These are phyloP conservation scores for Phalera bucephala DNA, from an alignment of 2,888 invertebrate species.

Conservation along the genomic window DNA sequence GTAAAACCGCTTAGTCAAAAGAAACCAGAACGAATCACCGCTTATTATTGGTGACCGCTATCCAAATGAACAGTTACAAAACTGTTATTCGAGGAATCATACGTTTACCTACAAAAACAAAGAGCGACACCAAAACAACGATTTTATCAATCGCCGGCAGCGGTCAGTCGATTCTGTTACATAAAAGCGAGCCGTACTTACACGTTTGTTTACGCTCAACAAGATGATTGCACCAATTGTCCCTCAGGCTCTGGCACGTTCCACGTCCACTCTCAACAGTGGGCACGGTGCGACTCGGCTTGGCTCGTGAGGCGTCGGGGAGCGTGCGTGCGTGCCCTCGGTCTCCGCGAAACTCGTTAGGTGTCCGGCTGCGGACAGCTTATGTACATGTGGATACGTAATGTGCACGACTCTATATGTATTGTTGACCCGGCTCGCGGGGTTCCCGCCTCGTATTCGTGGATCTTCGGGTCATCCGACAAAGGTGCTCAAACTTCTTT, in stretches of 20 bases:
- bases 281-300: slow-evolving; percentile 34
- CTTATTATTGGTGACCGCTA: slow-evolving; percentile 11
- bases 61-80: slow-evolving; percentile 14
- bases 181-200: slow-evolving; percentile 66
- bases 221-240: slow-evolving; percentile 78
- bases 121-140: slow-evolving; percentile 19
- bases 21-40: neutral
- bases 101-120: slow-evolving; percentile 11
- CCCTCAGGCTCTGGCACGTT: slow-evolving; percentile 69
- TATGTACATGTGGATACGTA: slow-evolving; percentile 36
- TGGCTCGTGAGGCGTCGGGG: slow-evolving; percentile 15
- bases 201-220: slow-evolving; percentile 79
- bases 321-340: slow-evolving; percentile 56
- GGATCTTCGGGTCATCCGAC: slow-evolving; percentile 18
- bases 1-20: neutral
- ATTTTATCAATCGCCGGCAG: slow-evolving; percentile 21
- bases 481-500: slow-evolving; percentile 3
- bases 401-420: slow-evolving; percentile 13
- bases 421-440: slow-evolving; percentile 21
- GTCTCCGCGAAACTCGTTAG: slow-evolving; percentile 61
- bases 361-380: slow-evolving; percentile 43
- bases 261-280: slow-evolving; percentile 45
- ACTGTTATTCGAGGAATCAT: slow-evolving; percentile 19
- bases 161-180: slow-evolving; percentile 38
- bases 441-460: slow-evolving; percentile 23